phyloP scores from a whole-genome alignment of 2,797 vertebrate genomes.

The Phoeniculus purpureus region DNA sequence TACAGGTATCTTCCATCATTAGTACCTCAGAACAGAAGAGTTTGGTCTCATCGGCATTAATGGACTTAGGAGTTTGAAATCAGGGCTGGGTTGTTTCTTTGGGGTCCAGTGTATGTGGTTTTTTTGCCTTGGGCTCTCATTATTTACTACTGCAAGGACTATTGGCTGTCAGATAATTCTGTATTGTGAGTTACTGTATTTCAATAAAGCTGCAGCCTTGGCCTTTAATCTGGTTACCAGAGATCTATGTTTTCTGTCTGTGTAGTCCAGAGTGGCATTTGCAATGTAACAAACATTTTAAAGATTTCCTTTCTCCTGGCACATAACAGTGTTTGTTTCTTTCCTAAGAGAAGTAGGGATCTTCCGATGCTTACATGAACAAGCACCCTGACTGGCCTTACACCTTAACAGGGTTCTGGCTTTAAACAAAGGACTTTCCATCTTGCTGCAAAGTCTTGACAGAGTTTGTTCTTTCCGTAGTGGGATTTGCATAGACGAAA shows the following conservation, averaged over 20 bases:
- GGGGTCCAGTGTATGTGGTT: background rate
- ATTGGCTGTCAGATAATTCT: conserved; percentile 41
- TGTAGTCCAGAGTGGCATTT: conserved; percentile 2
- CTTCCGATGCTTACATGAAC: background rate
- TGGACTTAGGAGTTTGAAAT: background rate
- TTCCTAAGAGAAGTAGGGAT: background rate
- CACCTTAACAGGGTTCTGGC: background rate
- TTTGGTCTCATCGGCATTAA: background rate
- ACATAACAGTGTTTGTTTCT: background rate
- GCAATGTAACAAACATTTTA: conserved; percentile 1
- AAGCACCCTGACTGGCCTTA: background rate
- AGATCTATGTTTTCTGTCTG: conserved; percentile 2
- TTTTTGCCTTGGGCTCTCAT: conserved; percentile 18
- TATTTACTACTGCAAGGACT: conserved; percentile 48
- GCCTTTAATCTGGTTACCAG: conserved; percentile 12
- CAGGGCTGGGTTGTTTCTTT: background rate
- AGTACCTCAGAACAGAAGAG: background rate
- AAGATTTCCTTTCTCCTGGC: background rate
- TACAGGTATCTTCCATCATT: background rate
- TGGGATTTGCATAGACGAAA: background rate
- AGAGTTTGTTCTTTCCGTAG: background rate
- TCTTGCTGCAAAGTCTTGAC: background rate
- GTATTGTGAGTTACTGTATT: conserved; percentile 44
- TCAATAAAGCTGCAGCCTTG: conserved; percentile 50
- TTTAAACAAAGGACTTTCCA: background rate